These are phyloP conservation scores for Antedon mediterranea DNA, from an alignment of 53 echinoderm and acorn worm genomes.

Conservation along the genomic window DNA sequence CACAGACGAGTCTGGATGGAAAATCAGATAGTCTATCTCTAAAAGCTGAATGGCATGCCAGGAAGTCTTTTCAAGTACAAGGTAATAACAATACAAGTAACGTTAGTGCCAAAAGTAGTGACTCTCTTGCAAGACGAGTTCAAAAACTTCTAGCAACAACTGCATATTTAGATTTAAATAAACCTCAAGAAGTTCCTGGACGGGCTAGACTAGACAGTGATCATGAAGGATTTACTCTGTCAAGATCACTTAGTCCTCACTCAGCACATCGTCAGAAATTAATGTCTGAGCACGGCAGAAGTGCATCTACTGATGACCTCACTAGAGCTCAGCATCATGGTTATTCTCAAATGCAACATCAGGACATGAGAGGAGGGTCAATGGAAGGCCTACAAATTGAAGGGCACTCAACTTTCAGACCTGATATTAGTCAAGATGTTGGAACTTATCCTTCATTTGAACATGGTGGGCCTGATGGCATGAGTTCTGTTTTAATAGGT, in stretches of 20 bases:
- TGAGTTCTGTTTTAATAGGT: conserved; percentile 1
- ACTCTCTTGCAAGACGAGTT: conserved; percentile 69
- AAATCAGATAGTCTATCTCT: not conserved
- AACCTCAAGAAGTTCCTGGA: conserved; percentile 11
- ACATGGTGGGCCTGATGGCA: not conserved
- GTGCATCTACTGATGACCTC: not conserved
- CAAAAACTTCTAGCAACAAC: conserved; percentile 60
- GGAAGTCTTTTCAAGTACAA: not conserved
- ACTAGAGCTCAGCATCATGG: not conserved
- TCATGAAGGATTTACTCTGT: not conserved
- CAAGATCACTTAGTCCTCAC: not conserved
- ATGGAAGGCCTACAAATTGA: not conserved
- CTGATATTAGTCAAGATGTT: not conserved
- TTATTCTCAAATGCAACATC: not conserved
- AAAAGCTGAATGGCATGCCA: not conserved
- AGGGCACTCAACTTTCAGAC: not conserved
- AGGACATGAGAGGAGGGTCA: not conserved
- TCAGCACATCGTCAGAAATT: not conserved
- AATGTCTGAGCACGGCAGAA: not conserved
- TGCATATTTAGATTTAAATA: conserved; percentile 38
- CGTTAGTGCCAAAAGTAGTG: conserved; percentile 7
- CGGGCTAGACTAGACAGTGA: not conserved
- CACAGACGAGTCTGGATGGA: not conserved
- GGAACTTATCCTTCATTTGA: not conserved
- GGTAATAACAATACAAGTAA: not conserved